Base-by-base conservation (phyloP, 2,797 vertebrate genomes). In the Fistularia commersonii region DNA sequence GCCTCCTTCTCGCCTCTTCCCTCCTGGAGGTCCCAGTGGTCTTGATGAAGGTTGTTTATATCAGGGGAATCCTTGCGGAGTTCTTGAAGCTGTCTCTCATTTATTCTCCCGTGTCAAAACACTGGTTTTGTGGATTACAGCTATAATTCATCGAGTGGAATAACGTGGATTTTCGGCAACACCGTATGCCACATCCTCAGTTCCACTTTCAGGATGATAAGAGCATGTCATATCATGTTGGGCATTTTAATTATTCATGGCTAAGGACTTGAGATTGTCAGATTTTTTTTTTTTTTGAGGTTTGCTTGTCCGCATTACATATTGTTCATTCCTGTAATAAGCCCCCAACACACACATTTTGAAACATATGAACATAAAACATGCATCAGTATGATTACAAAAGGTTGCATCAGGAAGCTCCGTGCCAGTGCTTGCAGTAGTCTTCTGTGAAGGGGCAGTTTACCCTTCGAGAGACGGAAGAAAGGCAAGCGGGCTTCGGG, bases 351-450 rank as follows among this genome's bases (percentile, higher is more conserved):
- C 23, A 23, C 23, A 23, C 23, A 2, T 45, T 43, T 48, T 39
- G 55, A 56, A 71, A 13, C 6, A 1, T n/a, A 45, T 50, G 58
- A 61, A 64, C 74, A 69, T 74, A 68, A 59, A 76, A 62, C 50
- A 73, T 75, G 51, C 51, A 15, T 11, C 47, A 62, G 45, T 58
- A 51, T 66, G 10, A 49, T 88, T 87, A 64, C 86, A 37, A 54
- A 64, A 46, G 31, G 43, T 89, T 90, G 80, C 82, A 55, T 89
- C 85, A 86, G 44, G 11, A 36, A 54, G 44, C 36, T 48, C 54
- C 60, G 50, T 54, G 45, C 53, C 55, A 6, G 59, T 38, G 51
- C 36, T 35, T 9, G 54, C 62, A 58, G 35, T 14, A 53, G 48
- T 49, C 35, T 37, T 32, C 57, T 60, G 46, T 9, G 15, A 45